A percentile compares a stretch with the other conserved stretches of the same genome.
These are phyloP conservation scores for Phyllostomus hastatus DNA, from an alignment of 2,113 vertebrate species.

Conservation along the genomic window DNA sequence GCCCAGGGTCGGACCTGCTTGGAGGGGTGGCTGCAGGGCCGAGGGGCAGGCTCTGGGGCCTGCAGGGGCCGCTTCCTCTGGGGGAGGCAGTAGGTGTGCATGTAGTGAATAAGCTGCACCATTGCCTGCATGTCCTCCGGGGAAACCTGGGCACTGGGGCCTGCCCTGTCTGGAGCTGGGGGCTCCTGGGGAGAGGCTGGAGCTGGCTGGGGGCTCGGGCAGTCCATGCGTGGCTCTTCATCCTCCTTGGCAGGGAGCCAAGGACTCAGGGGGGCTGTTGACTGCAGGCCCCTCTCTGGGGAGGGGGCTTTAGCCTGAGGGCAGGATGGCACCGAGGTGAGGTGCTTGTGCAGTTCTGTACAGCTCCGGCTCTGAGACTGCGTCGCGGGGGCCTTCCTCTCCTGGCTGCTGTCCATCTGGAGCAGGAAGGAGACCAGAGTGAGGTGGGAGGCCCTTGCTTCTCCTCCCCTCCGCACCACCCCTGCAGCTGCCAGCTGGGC, in stretches of 20 bases:
- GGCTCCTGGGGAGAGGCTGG: background rate
- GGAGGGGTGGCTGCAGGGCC: slow-evolving; percentile 76
- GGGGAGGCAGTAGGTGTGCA: slow-evolving; percentile 98
- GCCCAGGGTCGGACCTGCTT: slow-evolving; percentile 62
- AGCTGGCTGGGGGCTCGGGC: slow-evolving; percentile 78
- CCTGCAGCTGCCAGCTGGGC: background rate
- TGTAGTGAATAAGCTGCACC: slow-evolving; percentile 96
- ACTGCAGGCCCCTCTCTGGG: slow-evolving; percentile 64
- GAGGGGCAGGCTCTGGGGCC: slow-evolving; percentile 77
- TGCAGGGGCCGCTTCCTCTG: slow-evolving; percentile 86
- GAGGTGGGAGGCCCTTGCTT: background rate
- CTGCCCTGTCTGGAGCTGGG: background rate
- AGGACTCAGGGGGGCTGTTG: background rate
- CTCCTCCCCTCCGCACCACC: background rate
- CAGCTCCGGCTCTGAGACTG: slow-evolving; percentile 88
- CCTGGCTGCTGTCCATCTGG: slow-evolving; percentile 84
- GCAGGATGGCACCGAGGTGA: slow-evolving; percentile 81
- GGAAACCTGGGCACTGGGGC: slow-evolving; percentile 75
- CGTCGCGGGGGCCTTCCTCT: slow-evolving; percentile 81
- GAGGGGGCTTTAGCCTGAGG: slow-evolving; percentile 74
- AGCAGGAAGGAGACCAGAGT: slow-evolving; percentile 17
- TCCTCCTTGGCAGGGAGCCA: slow-evolving; percentile 76
- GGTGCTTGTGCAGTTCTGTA: slow-evolving; percentile 95
- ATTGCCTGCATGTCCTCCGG: slow-evolving; percentile 88
- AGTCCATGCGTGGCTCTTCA: slow-evolving; percentile 80